Conservation (phyloP, 2,113 vertebrate genomes). For the Orycteropus afer region DNA sequence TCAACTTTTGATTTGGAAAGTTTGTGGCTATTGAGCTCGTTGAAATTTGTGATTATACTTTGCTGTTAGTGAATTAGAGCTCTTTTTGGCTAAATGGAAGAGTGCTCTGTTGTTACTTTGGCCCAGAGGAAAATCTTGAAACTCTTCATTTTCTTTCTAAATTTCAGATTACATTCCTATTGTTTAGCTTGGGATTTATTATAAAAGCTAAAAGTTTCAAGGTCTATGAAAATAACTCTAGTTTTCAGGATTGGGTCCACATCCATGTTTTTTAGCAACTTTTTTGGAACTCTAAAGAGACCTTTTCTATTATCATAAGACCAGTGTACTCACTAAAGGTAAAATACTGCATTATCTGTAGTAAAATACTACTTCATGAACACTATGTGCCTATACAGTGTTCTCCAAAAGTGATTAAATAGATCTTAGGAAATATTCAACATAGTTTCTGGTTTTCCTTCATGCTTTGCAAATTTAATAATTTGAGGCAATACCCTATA, state of each 20-base stretch:
- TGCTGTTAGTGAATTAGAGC: not conserved
- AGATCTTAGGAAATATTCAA: not conserved
- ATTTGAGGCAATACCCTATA: not conserved
- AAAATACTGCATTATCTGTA: not conserved
- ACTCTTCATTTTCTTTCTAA: not conserved
- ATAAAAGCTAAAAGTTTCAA: not conserved
- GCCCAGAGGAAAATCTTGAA: not conserved
- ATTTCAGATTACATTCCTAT: not conserved
- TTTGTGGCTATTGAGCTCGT: not conserved
- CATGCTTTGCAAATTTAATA: not conserved
- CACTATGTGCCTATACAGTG: not conserved
- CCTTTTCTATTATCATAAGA: not conserved
- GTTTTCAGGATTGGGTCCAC: not conserved
- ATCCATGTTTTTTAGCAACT: not conserved
- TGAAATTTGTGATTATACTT: not conserved
- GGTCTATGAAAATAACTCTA: not conserved
- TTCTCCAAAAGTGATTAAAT: not conserved
- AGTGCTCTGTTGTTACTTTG: not conserved
- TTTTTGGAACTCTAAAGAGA: not conserved
- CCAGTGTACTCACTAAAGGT: not conserved
- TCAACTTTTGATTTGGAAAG: constrained; percentile 11
- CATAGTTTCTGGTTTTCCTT: not conserved
- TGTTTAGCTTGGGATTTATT: not conserved
- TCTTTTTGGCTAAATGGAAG: not conserved
- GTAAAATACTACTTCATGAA: not conserved